Evolutionary conservation across 2,797 vertebrate genomes (phyloP).

Genomic region (Apogon hyalosoma): DNA sequence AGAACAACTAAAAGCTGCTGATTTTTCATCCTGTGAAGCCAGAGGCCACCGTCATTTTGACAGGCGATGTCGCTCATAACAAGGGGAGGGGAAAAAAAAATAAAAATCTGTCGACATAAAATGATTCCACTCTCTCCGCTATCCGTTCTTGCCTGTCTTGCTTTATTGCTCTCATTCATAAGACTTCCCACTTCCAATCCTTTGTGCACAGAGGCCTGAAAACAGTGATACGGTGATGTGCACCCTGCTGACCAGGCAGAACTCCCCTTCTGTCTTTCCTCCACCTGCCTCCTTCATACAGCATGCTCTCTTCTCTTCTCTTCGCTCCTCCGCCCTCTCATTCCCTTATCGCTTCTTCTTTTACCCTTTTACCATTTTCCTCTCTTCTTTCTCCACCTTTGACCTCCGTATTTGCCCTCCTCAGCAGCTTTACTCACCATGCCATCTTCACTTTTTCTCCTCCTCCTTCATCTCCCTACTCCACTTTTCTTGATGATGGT

Average conservation of each 20-base stretch:
- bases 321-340: background rate
- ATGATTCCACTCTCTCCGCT: slow-evolving; percentile 26
- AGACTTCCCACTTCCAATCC: slow-evolving; percentile 18
- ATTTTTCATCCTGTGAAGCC: background rate
- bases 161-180: slow-evolving; percentile 53
- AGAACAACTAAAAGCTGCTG: slow-evolving; percentile 2
- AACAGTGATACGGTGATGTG: slow-evolving; percentile 17
- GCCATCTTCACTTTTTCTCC: background rate
- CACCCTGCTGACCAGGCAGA: slow-evolving; percentile 24
- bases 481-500: slow-evolving; percentile 22
- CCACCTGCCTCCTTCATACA: background rate
- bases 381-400: background rate
- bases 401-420: background rate
- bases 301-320: background rate
- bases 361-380: too few species aligned
- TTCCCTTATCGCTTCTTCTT: background rate
- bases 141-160: slow-evolving; percentile 18
- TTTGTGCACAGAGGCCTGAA: slow-evolving; percentile 20
- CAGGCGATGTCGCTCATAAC: slow-evolving; percentile 16
- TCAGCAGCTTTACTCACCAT: background rate
- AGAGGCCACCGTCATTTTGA: slow-evolving; percentile 13
- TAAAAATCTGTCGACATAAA: slow-evolving; percentile 42
- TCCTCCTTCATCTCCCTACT: background rate
- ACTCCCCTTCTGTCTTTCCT: background rate
- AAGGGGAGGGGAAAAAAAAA: slow-evolving; percentile 23